Evolutionary conservation across 2,797 vertebrate species (phyloP), one percentile per base, ranked within the genome.

Genomic region (Arnoldichthys spilopterus): DNA sequence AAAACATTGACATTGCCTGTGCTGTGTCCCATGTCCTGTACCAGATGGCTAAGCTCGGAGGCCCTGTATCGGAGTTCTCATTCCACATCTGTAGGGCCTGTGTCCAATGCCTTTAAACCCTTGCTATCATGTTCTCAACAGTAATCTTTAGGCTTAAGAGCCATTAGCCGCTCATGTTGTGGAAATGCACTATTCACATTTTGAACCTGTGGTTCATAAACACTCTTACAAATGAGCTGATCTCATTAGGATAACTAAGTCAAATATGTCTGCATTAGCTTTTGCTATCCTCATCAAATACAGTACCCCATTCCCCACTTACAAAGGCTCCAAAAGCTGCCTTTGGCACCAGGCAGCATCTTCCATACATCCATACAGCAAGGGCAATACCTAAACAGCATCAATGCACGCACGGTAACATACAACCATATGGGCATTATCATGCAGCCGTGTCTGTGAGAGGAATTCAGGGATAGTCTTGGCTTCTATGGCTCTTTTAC

Each of bases 21-120:
- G 40, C 69, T 63, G 40, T 72, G 30, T 54, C 7, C 26, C 67
- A 26, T 15, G 59, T 56, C 71, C 40, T 49, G 62, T 53, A 71
- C 80, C 87, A 87, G 85, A 87, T 87, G 87, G 87, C 71, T 74
- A 76, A 71, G 82, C 64, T 80, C 45, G 56, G 67, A 79, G 61
- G 75, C 54, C 76, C 73, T 53, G 53, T 76, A 76, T 56, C 81
- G 70, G 72, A 82, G 82, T 58, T 86, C 58, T 70, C 72, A 75
- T 78, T 78, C 77, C 83, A 79, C 83, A 85, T 80, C 81, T 85
- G 84, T 62, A 79, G 62, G 68, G 69, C 62, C 66, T 67, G 72
- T 73, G n/a, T 79, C 69, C 67, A 80, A 72, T 78, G 74, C 61
- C 59, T 82, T 76, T 83, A 85, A 86, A 77, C 63, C 54, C 74